phyloP scores from a whole-genome alignment of 2,113 vertebrate genomes.

The Petrocephalus microphthalmus region DNA sequence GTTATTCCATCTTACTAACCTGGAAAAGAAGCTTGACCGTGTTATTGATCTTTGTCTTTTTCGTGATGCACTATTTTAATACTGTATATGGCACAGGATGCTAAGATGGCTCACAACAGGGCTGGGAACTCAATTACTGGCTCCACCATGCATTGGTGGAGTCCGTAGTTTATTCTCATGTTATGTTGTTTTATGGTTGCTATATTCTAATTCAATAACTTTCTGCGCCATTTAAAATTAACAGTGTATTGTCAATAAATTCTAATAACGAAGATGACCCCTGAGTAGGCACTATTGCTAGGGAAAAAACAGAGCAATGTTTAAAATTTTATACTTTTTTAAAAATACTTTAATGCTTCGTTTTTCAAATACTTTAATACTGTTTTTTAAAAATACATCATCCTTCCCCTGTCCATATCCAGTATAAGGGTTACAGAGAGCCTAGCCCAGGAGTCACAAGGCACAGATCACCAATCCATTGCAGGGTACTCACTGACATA shows the following conservation, averaged over 20 bases:
- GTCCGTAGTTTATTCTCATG: neutral
- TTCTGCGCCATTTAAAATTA: neutral
- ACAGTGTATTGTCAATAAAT: neutral
- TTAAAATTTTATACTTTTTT: neutral
- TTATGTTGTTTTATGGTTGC: too few relatives aligned
- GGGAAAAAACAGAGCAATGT: neutral
- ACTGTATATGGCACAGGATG: neutral
- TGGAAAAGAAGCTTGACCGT: neutral
- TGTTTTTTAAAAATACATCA: neutral
- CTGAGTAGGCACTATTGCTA: neutral
- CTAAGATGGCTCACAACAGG: neutral
- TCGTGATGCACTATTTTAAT: neutral
- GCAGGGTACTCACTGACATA: neutral
- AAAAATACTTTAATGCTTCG: neutral
- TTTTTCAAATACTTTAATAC: too few relatives aligned
- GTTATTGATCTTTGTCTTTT: neutral
- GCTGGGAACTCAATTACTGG: neutral
- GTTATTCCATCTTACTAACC: neutral
- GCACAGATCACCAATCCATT: neutral
- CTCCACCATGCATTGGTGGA: neutral
- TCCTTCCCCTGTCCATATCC: neutral
- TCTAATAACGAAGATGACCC: neutral
- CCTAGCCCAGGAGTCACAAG: neutral
- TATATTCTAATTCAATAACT: neutral
- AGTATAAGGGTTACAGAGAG: neutral